phyloP scores from a whole-genome alignment of 2,113 vertebrate genomes.

The Festucalex cinctus region DNA sequence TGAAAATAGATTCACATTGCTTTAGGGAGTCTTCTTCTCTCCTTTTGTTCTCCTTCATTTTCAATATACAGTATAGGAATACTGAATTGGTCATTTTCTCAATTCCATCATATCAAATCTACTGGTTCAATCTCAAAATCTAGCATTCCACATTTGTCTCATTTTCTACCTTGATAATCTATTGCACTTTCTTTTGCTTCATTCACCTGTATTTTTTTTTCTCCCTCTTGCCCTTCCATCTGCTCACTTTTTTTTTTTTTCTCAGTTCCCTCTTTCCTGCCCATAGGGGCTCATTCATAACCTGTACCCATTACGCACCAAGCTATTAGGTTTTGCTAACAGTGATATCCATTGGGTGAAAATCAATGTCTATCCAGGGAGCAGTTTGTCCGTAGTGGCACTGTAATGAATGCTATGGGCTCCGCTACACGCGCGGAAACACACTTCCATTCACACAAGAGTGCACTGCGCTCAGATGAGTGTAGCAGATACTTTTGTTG shows the following conservation, averaged over 20 bases:
- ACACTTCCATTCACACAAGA: constrained; percentile 5
- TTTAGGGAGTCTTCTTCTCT: not conserved
- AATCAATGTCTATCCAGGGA: constrained; percentile 72
- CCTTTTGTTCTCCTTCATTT: not conserved
- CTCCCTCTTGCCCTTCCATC: constrained; percentile 4
- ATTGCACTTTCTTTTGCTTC: not conserved
- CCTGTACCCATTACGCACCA: constrained; percentile 67
- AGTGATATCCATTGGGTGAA: constrained; percentile 72
- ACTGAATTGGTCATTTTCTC: not conserved
- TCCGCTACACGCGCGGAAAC: constrained; percentile 28
- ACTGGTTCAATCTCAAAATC: not conserved
- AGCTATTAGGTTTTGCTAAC: constrained; percentile 72
- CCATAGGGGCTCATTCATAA: constrained; percentile 65
- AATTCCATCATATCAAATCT: not conserved
- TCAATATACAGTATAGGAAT: not conserved
- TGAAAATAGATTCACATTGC: not conserved
- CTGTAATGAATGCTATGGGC: constrained; percentile 64
- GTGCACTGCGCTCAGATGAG: not conserved
- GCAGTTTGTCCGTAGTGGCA: constrained; percentile 64
- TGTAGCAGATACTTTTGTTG: constrained; percentile 26
- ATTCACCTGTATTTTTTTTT: not conserved
- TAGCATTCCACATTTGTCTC: not conserved
- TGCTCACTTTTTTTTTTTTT: not conserved
- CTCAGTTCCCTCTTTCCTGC: constrained; percentile 12
- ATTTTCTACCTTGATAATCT: not conserved